A percentile compares a stretch with the other conserved stretches of the same genome.
Evolutionary conservation across 2,888 invertebrate genomes (phyloP).

Genomic region (Halictus quadricinctus): DNA sequence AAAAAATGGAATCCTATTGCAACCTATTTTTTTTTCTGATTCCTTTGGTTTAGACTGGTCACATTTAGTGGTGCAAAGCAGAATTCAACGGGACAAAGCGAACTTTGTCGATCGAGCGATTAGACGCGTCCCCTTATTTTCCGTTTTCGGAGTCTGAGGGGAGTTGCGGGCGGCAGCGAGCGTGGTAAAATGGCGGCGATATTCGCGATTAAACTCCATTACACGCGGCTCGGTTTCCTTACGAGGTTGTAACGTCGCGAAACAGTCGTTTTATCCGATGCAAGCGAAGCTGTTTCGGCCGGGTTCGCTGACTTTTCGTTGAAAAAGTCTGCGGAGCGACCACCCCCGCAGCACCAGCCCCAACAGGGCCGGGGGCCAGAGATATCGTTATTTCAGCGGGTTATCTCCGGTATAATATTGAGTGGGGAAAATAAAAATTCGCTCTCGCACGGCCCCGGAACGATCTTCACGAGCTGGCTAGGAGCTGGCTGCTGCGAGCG

Average conservation of each 20-base stretch:
- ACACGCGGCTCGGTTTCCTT: not conserved
- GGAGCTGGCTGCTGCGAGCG: conserved; percentile 5
- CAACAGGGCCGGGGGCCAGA: not conserved
- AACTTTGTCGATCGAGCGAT: not conserved
- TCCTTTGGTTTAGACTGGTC: too few relatives aligned
- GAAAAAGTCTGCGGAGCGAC: not conserved
- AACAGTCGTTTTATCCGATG: conserved; percentile 1
- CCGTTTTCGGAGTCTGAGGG: not conserved
- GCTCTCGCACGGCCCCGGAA: conserved; percentile 14
- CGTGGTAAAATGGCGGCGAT: not conserved
- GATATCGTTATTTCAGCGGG: conserved; percentile 29
- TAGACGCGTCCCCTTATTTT: not conserved
- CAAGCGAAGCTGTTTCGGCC: conserved; percentile 7
- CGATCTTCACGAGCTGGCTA: conserved; percentile 7
- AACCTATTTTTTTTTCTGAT: too few relatives aligned
- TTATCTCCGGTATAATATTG: conserved; percentile 14
- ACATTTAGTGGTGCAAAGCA: too few relatives aligned
- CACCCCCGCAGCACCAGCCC: not conserved
- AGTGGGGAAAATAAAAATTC: conserved; percentile 23
- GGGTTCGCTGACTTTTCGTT: not conserved
- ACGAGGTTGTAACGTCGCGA: not conserved
- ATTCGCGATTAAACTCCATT: conserved; percentile 11
- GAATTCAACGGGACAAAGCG: too few relatives aligned
- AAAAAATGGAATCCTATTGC: too few relatives aligned
- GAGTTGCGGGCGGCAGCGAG: not conserved